A percentile compares a stretch with the other conserved stretches of the same genome.
Conservation (phyloP, 1,140 invertebrate genomes). For the Paralvinella palmiformis region DNA sequence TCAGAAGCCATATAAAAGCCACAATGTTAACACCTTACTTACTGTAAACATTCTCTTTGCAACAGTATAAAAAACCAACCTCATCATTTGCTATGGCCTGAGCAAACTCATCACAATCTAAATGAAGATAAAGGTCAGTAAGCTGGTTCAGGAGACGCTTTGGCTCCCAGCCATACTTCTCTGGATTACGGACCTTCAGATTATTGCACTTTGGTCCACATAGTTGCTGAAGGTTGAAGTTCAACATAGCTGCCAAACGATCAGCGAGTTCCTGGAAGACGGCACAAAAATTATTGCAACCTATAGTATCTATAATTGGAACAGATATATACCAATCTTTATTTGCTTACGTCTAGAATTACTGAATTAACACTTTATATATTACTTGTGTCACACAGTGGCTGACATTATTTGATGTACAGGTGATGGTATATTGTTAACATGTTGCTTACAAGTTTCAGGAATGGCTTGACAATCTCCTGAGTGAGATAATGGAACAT, state of each 20-base stretch:
- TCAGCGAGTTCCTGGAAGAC: conserved; percentile 68
- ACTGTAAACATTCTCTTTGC: no score
- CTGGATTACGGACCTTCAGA: conserved; percentile 89
- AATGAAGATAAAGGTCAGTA: conserved; percentile 92
- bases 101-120: conserved; percentile 60
- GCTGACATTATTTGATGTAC: no score
- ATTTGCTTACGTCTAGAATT: neutral
- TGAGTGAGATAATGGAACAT: conserved; percentile 96
- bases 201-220: conserved; percentile 96
- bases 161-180: conserved; percentile 96
- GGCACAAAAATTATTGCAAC: conserved; percentile 13
- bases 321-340: neutral
- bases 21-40: no score
- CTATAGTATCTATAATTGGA: neutral
- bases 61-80: conserved; percentile 28
- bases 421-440: no score
- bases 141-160: conserved; percentile 80
- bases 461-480: conserved; percentile 89
- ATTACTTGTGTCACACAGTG: no score
- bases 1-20: no score
- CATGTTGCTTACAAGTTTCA: conserved; percentile 78
- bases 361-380: no score
- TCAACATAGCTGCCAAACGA: conserved; percentile 92
- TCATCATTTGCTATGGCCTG: conserved; percentile 48
- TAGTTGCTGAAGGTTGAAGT: conserved; percentile 94